Conservation (phyloP, 1,140 invertebrate species). For the Scylla paramamosain region DNA sequence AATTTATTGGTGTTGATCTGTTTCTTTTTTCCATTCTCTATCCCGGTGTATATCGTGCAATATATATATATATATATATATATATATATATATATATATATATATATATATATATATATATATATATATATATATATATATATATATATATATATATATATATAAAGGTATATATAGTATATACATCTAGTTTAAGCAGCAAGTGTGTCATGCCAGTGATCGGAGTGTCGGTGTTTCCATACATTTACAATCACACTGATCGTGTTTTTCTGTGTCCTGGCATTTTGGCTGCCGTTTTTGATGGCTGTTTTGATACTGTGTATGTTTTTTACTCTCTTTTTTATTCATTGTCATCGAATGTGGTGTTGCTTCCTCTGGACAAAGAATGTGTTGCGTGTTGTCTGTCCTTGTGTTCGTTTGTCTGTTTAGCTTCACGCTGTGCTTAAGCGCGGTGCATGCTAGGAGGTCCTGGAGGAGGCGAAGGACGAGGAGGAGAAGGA, state of each 20-base stretch:
- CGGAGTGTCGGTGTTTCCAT: not conserved
- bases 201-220: not conserved
- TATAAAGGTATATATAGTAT: no score
- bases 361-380: conserved; percentile 18
- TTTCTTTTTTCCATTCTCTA: not conserved
- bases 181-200: not conserved
- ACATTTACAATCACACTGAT: not conserved
- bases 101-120: conserved; percentile 50
- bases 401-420: conserved; percentile 12
- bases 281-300: conserved; percentile 7
- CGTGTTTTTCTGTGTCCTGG: not conserved
- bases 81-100: conserved; percentile 52
- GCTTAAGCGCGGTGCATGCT: conserved; percentile 1
- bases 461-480: not conserved
- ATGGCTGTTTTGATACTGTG: conserved; percentile 13
- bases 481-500: conserved; percentile 1
- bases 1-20: not conserved
- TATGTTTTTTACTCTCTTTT: not conserved
- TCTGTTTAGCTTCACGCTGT: conserved; percentile 13
- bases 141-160: no score
- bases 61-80: conserved; percentile 43
- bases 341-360: not conserved
- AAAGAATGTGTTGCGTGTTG: conserved; percentile 13
- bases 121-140: conserved; percentile 21
- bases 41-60: no score